Evolutionary conservation across 1,140 invertebrate genomes (phyloP).

Genomic region (Luehdorfia chinensis): DNA sequence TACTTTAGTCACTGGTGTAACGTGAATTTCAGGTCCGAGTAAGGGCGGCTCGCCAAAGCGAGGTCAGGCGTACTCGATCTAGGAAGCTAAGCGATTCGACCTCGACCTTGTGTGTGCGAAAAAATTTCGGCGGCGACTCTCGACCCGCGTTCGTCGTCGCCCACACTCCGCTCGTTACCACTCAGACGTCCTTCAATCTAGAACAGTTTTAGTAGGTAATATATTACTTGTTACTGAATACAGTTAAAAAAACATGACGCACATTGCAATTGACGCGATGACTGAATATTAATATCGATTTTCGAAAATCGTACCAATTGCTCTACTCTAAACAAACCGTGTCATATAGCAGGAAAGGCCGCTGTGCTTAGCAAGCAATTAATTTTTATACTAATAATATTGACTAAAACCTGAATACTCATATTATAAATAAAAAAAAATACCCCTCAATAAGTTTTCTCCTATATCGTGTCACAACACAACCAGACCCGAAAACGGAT

Average conservation of each 20-base stretch:
- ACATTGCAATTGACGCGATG: slow-evolving; percentile 1
- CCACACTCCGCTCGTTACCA: slow-evolving; percentile 6
- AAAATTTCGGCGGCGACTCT: slow-evolving; percentile 58
- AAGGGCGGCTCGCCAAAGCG: no score
- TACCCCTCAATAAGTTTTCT: no score
- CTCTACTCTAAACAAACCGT: neutral
- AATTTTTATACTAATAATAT: no score
- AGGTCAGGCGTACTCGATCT: slow-evolving; percentile 22
- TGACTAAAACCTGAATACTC: no score
- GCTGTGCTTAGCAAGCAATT: no score
- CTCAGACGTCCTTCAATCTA: slow-evolving; percentile 5
- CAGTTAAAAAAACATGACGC: slow-evolving; percentile 9
- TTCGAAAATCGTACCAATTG: slow-evolving; percentile 3
- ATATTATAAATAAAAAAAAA: no score
- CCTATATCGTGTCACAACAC: no score
- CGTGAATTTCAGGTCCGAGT: no score
- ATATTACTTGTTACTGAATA: slow-evolving; percentile 8
- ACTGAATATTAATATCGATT: slow-evolving; percentile 13
- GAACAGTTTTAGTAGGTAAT: neutral
- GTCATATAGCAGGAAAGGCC: slow-evolving; percentile 1
- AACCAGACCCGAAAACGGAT: no score
- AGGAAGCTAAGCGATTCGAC: slow-evolving; percentile 70
- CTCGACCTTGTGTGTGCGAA: slow-evolving; percentile 70
- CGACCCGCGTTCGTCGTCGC: slow-evolving; percentile 22
- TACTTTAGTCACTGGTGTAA: no score